phyloP scores from a whole-genome alignment of 2,113 vertebrate species.

The Hydrolagus affinis region DNA sequence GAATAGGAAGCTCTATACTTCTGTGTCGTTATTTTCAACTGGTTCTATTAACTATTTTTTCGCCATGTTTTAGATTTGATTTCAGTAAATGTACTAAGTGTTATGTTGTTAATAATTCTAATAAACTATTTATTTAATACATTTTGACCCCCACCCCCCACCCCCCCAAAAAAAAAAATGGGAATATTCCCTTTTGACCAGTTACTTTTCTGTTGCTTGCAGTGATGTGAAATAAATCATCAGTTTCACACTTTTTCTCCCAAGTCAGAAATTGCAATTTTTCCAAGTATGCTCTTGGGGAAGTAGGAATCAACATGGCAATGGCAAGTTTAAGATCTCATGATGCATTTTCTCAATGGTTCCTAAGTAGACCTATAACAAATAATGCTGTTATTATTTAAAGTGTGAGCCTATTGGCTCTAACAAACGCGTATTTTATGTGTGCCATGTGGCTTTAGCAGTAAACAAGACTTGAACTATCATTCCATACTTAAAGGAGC shows the following conservation, averaged over 20 bases:
- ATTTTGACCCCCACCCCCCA: constrained; percentile 5
- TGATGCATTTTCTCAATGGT: not conserved
- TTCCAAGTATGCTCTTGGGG: not conserved
- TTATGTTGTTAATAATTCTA: constrained; percentile 17
- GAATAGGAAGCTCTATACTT: not conserved
- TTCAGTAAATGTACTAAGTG: constrained; percentile 7
- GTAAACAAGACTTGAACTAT: too few relatives aligned
- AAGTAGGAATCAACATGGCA: not conserved
- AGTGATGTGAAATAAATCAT: not conserved
- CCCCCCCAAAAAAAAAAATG: not conserved
- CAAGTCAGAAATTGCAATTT: not conserved
- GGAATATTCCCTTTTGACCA: constrained; percentile 28
- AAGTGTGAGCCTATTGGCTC: not conserved
- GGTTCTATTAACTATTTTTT: constrained; percentile 21
- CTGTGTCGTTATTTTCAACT: constrained; percentile 15
- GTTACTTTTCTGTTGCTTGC: not conserved
- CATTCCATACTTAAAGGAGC: too few relatives aligned
- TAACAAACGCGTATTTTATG: too few relatives aligned
- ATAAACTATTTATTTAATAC: constrained; percentile 29
- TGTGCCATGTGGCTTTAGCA: too few relatives aligned
- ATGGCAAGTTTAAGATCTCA: not conserved
- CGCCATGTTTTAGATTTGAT: constrained; percentile 23
- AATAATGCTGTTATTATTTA: not conserved
- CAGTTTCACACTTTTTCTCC: constrained; percentile 7
- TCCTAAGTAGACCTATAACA: not conserved